A percentile compares a stretch with the other conserved stretches of the same genome.
phyloP scores from a whole-genome alignment of 2,888 invertebrate genomes.

The Dendrolimus pini region DNA sequence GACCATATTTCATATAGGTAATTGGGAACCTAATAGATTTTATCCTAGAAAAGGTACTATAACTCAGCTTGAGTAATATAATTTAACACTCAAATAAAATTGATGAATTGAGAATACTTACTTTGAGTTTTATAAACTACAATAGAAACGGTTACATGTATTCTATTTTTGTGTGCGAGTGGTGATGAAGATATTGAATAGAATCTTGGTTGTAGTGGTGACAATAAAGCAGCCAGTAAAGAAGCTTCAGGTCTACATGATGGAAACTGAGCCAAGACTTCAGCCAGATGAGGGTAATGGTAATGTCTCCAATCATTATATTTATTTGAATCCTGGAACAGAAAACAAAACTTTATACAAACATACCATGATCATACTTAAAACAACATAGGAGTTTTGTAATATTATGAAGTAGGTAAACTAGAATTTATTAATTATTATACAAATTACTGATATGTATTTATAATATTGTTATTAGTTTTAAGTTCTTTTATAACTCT shows the following conservation, averaged over 20 bases:
- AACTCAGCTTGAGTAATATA: no score
- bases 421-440: no score
- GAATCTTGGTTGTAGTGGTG: constrained; percentile 91
- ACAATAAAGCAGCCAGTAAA: constrained; percentile 87
- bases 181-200: constrained; percentile 96
- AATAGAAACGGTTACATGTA: constrained; percentile 94
- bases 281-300: constrained; percentile 89
- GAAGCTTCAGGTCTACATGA: constrained; percentile 90
- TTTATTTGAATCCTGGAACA: constrained; percentile 84
- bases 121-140: constrained; percentile 90
- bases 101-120: constrained; percentile 35
- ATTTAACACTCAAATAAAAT: no score
- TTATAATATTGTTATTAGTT: no score
- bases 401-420: no score
- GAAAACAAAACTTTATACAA: no score
- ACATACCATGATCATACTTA: no score
- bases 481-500: no score
- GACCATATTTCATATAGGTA: no score
- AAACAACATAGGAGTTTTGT: not conserved
- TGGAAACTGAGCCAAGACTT: constrained; percentile 91
- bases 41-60: no score
- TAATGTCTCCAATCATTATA: constrained; percentile 96
- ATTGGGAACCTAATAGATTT: no score
- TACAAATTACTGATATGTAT: no score
- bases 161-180: constrained; percentile 81